Evolutionary conservation across 1,140 invertebrate species (phyloP).

Genomic region (Physella acuta): DNA sequence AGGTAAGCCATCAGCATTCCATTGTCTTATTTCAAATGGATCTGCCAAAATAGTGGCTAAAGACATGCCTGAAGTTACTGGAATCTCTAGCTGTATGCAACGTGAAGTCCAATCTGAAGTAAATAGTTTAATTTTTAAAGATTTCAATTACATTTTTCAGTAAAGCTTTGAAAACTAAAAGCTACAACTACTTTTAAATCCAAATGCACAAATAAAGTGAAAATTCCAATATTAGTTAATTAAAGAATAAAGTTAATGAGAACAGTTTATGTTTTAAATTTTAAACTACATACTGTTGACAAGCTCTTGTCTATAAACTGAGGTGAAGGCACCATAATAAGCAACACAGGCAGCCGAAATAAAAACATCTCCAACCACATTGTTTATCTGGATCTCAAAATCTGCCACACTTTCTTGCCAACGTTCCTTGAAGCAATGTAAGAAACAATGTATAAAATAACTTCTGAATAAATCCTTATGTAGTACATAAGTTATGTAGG

Average conservation of each 20-base stretch:
- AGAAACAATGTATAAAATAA: too few species aligned
- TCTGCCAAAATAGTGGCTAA: conserved; percentile 74
- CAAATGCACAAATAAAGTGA: too few species aligned
- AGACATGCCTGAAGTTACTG: conserved; percentile 63
- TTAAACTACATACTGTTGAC: too few species aligned
- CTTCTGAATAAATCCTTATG: too few species aligned
- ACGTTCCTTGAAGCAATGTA: too few species aligned
- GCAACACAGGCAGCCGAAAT: conserved; percentile 60
- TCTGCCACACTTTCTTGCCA: conserved; percentile 74
- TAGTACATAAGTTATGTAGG: too few species aligned
- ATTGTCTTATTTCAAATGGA: conserved; percentile 78
- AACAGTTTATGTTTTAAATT: too few species aligned
- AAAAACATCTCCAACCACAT: conserved; percentile 62
- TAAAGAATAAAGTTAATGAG: too few species aligned
- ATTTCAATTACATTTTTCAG: too few species aligned
- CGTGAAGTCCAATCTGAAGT: conserved; percentile 44
- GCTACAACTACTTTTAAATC: too few species aligned
- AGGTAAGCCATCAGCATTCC: conserved; percentile 81
- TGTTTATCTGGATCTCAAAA: conserved; percentile 55
- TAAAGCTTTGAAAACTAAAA: too few species aligned
- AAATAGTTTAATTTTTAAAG: not conserved
- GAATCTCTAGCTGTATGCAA: conserved; percentile 56
- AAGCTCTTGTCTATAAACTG: conserved; percentile 42
- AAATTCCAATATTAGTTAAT: too few species aligned
- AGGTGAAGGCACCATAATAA: conserved; percentile 61